These are phyloP conservation scores for Arbacia lixula DNA, from an alignment of 53 echinoderm and acorn worm genomes.

Conservation along the genomic window DNA sequence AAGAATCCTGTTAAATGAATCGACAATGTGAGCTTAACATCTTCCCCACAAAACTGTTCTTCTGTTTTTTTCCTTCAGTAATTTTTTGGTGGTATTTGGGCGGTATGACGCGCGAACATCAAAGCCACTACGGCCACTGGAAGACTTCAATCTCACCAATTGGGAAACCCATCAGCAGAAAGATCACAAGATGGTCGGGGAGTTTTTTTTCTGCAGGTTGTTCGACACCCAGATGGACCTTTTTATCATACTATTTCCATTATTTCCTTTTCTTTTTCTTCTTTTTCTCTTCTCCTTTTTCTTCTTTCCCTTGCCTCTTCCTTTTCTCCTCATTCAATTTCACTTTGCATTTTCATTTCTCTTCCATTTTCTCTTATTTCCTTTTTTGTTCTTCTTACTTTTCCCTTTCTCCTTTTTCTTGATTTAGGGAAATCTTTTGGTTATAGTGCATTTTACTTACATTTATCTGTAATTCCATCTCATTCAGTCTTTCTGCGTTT, in stretches of 20 bases:
- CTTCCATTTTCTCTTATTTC: no score
- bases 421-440: neutral
- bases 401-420: neutral
- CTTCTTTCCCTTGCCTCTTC: neutral
- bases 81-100: no score
- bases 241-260: neutral
- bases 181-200: neutral
- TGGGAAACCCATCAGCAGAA: no score
- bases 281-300: neutral
- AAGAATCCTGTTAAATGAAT: constrained; percentile 10
- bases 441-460: no score
- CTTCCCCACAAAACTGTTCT: constrained; percentile 1
- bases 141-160: no score
- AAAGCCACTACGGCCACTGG: no score
- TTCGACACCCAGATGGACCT: constrained; percentile 12
- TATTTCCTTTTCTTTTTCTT: neutral
- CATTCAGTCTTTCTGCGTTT: neutral
- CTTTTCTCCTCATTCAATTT: neutral
- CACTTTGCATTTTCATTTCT: no score
- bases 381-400: neutral
- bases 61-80: constrained; percentile 21
- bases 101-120: no score
- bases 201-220: constrained; percentile 8
- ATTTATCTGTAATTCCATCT: no score
- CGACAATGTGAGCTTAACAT: constrained; percentile 23